These are phyloP conservation scores for Cecropterus lyciades DNA, from an alignment of 1,140 invertebrate species.

Conservation along the genomic window DNA sequence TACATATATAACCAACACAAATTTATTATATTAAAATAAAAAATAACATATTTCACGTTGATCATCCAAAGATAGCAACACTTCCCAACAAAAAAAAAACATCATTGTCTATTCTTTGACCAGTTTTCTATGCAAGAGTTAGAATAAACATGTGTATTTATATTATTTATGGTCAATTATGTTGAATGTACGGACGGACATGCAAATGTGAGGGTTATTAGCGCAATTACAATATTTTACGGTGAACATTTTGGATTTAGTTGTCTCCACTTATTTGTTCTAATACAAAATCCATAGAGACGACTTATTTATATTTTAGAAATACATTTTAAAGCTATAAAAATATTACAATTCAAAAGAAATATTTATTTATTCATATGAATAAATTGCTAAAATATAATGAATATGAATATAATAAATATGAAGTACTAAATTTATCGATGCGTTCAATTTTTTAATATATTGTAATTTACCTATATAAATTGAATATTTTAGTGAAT, in stretches of 20 bases:
- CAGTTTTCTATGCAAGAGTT: constrained; percentile 52
- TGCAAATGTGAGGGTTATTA: constrained; percentile 58
- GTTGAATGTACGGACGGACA: constrained; percentile 55
- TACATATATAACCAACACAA: not conserved
- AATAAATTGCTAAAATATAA: too few relatives aligned
- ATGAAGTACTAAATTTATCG: too few relatives aligned
- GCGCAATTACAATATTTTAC: constrained; percentile 52
- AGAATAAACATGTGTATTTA: constrained; percentile 71
- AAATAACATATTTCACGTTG: constrained; percentile 33
- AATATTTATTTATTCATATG: too few relatives aligned
- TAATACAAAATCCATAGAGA: constrained; percentile 39
- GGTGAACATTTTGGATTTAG: constrained; percentile 59
- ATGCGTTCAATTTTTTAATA: too few relatives aligned
- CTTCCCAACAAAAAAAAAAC: constrained; percentile 17
- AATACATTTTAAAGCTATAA: too few relatives aligned
- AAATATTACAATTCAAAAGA: too few relatives aligned
- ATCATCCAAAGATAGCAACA: constrained; percentile 10
- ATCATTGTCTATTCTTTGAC: constrained; percentile 41
- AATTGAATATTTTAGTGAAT: too few relatives aligned
- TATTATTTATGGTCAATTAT: constrained; percentile 82
- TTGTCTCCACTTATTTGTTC: constrained; percentile 44
- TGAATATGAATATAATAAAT: too few relatives aligned
- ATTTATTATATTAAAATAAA: constrained; percentile 8
- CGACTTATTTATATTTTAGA: not conserved
- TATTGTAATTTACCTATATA: too few relatives aligned